A percentile compares a stretch with the other conserved stretches of the same genome.
Evolutionary conservation across 2,888 invertebrate species (phyloP).

Genomic region (Scaptomyza flava): DNA sequence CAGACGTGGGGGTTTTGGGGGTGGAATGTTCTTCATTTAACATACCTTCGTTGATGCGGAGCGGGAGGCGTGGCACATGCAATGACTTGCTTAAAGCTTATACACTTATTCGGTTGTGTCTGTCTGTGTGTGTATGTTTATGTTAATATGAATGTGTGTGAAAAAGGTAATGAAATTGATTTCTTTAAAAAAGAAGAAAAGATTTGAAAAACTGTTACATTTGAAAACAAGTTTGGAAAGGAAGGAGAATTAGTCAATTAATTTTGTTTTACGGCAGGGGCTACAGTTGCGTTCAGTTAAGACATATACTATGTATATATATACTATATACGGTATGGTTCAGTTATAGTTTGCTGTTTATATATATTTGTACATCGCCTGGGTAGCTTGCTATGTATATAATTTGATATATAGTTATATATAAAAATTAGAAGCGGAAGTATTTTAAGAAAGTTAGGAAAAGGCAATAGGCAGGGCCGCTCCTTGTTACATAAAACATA

Average conservation of each 20-base stretch:
- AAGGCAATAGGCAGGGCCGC: conserved; percentile 32
- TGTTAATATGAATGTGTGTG: conserved; percentile 17
- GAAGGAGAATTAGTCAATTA: conserved; percentile 24
- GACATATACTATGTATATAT: conserved; percentile 27
- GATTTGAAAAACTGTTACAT: conserved; percentile 29
- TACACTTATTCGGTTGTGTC: conserved; percentile 38
- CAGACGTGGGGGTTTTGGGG: conserved; percentile 38
- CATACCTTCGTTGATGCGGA: conserved; percentile 2
- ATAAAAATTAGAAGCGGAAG: conserved; percentile 47
- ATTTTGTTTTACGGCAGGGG: conserved; percentile 58
- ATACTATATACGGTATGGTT: conserved; percentile 41
- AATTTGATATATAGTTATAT: conserved; percentile 41
- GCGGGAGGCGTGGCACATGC: conserved; percentile 63
- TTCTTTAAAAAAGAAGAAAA: conserved; percentile 3
- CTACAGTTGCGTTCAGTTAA: conserved; percentile 71
- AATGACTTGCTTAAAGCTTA: conserved; percentile 76
- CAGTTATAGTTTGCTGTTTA: conserved; percentile 59
- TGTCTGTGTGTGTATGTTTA: conserved; percentile 8
- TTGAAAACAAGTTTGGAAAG: conserved; percentile 34
- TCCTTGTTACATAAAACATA: conserved; percentile 35
- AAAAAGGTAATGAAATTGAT: conserved; percentile 1
- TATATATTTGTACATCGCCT: conserved; percentile 77
- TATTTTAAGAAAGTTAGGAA: conserved; percentile 34
- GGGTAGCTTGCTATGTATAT: conserved; percentile 78
- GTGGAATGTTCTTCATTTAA: conserved; percentile 42